phyloP scores from a whole-genome alignment of 2,113 vertebrate species.

The Alouatta palliata region DNA sequence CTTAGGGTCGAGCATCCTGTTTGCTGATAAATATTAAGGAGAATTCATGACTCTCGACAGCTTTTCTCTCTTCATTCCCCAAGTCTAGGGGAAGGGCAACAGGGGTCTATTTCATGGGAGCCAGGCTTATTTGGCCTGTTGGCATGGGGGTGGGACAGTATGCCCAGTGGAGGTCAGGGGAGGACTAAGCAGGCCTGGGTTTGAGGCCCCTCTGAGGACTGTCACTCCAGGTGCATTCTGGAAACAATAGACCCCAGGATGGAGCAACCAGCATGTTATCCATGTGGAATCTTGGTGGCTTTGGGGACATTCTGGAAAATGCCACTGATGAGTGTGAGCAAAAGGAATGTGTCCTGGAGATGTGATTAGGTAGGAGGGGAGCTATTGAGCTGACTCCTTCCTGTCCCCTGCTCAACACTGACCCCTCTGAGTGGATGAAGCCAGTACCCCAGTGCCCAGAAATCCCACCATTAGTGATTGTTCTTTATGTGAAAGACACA shows the following conservation, averaged over 20 bases:
- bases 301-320: slow-evolving; percentile 15
- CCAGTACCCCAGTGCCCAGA: background rate
- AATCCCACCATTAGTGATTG: background rate
- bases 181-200: background rate
- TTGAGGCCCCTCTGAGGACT: background rate
- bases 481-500: background rate
- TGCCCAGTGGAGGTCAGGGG: background rate
- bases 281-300: background rate
- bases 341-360: background rate
- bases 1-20: background rate
- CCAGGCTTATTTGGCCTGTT: background rate
- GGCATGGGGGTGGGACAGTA: background rate
- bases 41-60: background rate
- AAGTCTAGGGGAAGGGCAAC: background rate
- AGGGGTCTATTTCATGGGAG: background rate
- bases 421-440: background rate
- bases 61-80: background rate
- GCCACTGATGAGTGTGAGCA: background rate
- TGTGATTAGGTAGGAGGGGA: background rate
- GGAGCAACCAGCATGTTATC: background rate
- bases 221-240: background rate
- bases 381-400: background rate
- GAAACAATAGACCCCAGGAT: background rate
- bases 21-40: background rate
- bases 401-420: background rate